These are phyloP conservation scores for Antechinus stuartii DNA, from an alignment of 2,113 vertebrate genomes.

Conservation along the genomic window DNA sequence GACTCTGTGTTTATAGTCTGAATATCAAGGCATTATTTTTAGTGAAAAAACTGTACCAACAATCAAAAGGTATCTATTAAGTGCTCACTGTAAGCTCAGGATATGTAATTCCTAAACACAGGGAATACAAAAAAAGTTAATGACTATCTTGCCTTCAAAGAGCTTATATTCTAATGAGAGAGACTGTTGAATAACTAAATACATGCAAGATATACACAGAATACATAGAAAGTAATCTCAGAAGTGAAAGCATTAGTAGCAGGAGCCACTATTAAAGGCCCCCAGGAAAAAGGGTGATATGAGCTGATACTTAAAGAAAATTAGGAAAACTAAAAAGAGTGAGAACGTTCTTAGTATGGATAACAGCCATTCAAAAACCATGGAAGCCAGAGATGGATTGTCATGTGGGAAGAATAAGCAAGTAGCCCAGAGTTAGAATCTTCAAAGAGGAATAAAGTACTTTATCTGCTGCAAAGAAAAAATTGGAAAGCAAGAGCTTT, in stretches of 20 bases:
- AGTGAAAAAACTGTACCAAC: background rate
- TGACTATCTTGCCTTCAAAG: too few relatives aligned
- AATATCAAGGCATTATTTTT: background rate
- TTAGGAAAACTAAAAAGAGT: background rate
- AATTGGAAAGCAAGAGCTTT: background rate
- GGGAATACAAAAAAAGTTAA: background rate
- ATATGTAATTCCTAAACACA: background rate
- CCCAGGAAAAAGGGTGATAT: background rate
- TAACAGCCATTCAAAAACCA: background rate
- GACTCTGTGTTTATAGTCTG: background rate
- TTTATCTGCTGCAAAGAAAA: background rate
- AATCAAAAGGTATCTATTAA: background rate
- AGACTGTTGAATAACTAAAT: background rate
- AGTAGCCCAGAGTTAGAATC: background rate
- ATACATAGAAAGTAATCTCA: background rate
- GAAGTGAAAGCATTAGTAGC: background rate
- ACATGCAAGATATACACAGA: background rate
- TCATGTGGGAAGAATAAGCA: background rate
- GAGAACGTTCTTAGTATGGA: background rate
- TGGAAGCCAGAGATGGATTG: background rate
- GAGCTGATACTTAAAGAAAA: background rate
- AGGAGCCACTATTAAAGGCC: background rate
- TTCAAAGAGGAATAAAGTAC: background rate
- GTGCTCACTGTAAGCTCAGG: background rate
- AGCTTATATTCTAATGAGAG: background rate